phyloP scores from a whole-genome alignment of 2,888 invertebrate species.

The Pyrgus malvae region DNA sequence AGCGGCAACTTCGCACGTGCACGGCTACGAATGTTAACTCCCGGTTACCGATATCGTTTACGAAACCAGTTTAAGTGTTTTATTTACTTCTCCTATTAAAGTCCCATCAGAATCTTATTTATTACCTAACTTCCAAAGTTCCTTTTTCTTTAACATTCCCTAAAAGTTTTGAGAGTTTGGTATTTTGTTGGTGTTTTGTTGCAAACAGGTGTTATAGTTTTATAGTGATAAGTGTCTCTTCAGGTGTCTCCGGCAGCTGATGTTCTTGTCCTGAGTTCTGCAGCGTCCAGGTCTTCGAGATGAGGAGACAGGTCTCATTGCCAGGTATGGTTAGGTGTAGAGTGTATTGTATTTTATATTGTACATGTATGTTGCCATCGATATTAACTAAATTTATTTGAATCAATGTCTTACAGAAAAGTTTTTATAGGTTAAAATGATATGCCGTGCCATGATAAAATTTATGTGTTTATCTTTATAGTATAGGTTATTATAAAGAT shows the following conservation, averaged over 20 bases:
- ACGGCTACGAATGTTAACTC: conserved; percentile 17
- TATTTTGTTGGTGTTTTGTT: conserved; percentile 43
- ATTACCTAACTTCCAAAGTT: neutral
- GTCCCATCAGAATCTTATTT: conserved; percentile 1
- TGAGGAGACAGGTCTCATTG: conserved; percentile 66
- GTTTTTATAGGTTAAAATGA: too few relatives aligned
- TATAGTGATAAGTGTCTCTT: conserved; percentile 57
- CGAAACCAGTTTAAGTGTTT: conserved; percentile 8
- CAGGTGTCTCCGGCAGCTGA: conserved; percentile 60
- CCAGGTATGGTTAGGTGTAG: conserved; percentile 55
- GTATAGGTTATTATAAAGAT: too few relatives aligned
- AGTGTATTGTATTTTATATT: too few relatives aligned
- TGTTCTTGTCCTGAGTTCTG: conserved; percentile 53
- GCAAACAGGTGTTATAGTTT: conserved; percentile 52
- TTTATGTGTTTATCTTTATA: too few relatives aligned
- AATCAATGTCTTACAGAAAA: too few relatives aligned
- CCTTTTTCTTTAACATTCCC: conserved; percentile 36
- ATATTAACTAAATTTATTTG: too few relatives aligned
- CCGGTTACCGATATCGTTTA: conserved; percentile 37
- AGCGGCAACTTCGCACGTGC: conserved; percentile 59
- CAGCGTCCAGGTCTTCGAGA: conserved; percentile 40
- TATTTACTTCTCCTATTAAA: conserved; percentile 2
- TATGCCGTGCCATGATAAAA: too few relatives aligned
- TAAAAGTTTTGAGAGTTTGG: conserved; percentile 37
- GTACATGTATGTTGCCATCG: too few relatives aligned